Evolutionary conservation across 2,113 vertebrate genomes (phyloP), one percentile per base, ranked within the genome.

Genomic region (Melanocharis versteri): DNA sequence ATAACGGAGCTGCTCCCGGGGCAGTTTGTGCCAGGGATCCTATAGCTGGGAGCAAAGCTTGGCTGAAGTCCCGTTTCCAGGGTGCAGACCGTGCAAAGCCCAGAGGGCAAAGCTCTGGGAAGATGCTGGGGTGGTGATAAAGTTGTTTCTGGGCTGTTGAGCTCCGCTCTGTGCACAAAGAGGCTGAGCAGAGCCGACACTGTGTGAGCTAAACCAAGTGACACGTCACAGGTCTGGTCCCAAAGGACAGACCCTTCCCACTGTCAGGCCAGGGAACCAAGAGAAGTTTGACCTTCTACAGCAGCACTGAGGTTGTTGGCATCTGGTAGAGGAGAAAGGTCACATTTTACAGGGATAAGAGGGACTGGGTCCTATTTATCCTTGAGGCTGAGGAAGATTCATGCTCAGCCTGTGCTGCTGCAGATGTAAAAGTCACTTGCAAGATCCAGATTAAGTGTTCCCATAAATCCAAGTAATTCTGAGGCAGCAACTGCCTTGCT

Each of bases 381-480:
- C 92, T 90, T 13, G 27, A 72, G n/a, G 19, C 31, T 16, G 26
- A 75, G 70, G 35, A 44, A 91, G 75, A 83, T 89, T 85, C 90
- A 78, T 27, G 17, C 57, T 68, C 82, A 71, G 73, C 28, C 70
- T 16, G 40, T 31, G 40, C 48, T 64, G 82, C 78, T 76, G 69
- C 80, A 77, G 91, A 83, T 93, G 85, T 90, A 88, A 81, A 73
- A 84, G 47, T 42, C 78, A 79, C 90, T 88, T n/a, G 62, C 53
- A 83, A 90, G 92, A 85, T 71, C 53, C 92, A 87, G 77, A 87
- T 48, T 56, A 86, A 87, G 64, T 7, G 16, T 71, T 62, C 75
- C 71, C 50, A 83, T 95, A 85, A 95, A 95, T 83, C 50, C 75
- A 61, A 71, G 90, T 66, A 51, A 87, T 82, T 91, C 87, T 14